Evolutionary conservation across 2,888 invertebrate species (phyloP).

Genomic region (Pemphredon lugubris): DNA sequence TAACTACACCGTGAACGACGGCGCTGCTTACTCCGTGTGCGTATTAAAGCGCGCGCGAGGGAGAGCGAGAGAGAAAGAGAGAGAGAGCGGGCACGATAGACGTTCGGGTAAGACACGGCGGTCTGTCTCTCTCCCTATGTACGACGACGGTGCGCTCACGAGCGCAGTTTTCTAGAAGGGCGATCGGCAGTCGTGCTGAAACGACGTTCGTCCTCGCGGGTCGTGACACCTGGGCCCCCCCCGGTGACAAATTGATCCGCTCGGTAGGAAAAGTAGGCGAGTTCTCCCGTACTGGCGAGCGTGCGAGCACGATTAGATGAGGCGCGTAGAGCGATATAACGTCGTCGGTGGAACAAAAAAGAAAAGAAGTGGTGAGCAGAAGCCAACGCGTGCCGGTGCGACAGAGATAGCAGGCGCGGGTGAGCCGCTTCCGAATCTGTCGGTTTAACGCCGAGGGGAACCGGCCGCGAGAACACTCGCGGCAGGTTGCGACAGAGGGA

Average conservation of each 20-base stretch:
- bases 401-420: neutral
- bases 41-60: constrained; percentile 15
- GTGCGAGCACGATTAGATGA: too few species aligned
- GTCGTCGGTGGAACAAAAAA: too few species aligned
- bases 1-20: constrained; percentile 55
- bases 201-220: constrained; percentile 1
- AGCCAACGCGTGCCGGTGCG: neutral
- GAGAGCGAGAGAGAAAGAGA: too few species aligned
- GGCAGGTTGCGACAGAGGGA: constrained; percentile 51
- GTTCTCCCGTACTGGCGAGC: too few species aligned
- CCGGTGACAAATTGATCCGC: constrained; percentile 41
- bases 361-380: too few species aligned
- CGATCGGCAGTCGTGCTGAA: constrained; percentile 4
- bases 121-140: neutral
- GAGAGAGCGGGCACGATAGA: too few species aligned
- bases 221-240: constrained; percentile 40
- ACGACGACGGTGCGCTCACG: too few species aligned
- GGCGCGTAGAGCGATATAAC: neutral
- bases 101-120: neutral
- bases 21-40: constrained; percentile 43
- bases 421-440: constrained; percentile 39
- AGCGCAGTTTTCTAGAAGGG: constrained; percentile 7
- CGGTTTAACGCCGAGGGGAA: constrained; percentile 20
- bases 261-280: constrained; percentile 1
- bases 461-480: constrained; percentile 53